Conservation (phyloP, 2,113 vertebrate species). For the Ahaetulla prasina region DNA sequence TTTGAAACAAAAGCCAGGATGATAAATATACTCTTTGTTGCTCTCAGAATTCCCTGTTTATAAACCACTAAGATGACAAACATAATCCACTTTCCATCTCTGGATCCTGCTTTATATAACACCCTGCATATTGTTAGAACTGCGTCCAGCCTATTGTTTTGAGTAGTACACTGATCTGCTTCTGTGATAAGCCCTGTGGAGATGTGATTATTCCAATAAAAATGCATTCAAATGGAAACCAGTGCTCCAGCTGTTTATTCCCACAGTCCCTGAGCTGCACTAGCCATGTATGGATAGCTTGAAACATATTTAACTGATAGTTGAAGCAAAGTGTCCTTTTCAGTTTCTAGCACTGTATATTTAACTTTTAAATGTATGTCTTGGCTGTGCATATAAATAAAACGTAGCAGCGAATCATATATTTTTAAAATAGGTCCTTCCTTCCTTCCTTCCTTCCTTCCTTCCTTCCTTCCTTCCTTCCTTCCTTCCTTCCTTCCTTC, state of each 20-base stretch:
- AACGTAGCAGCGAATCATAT: constrained; percentile 5
- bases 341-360: not conserved
- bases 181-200: constrained; percentile 75
- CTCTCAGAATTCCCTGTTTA: constrained; percentile 44
- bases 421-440: constrained; percentile 18
- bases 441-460: fast-evolving
- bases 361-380: constrained; percentile 39
- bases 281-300: constrained; percentile 62
- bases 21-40: constrained; percentile 41
- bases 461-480: not conserved
- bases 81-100: constrained; percentile 39
- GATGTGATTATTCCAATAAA: constrained; percentile 81
- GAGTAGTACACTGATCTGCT: constrained; percentile 72
- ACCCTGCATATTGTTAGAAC: constrained; percentile 48
- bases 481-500: not conserved
- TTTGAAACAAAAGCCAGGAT: constrained; percentile 42
- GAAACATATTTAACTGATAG: constrained; percentile 62
- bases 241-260: constrained; percentile 79
- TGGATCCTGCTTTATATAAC: constrained; percentile 41
- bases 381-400: constrained; percentile 28
- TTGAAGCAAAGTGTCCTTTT: constrained; percentile 51
- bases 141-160: constrained; percentile 71
- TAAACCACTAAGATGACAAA: constrained; percentile 48
- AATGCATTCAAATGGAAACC: constrained; percentile 78
- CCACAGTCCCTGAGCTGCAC: constrained; percentile 71